Evolutionary conservation across 2,113 vertebrate species (phyloP).

Genomic region (Ptilonorhynchus violaceus): DNA sequence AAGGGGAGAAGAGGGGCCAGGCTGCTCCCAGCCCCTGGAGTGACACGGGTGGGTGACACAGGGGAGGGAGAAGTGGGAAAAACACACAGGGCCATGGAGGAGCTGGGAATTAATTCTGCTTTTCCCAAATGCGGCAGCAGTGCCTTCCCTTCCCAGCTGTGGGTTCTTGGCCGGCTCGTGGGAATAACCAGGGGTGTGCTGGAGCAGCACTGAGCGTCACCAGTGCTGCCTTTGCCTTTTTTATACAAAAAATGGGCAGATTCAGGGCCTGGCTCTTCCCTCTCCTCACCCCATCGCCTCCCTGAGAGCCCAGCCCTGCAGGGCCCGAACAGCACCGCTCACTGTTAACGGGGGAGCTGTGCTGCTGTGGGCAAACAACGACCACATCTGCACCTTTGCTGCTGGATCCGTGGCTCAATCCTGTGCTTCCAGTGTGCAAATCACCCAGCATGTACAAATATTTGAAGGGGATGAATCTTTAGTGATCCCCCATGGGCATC

Average conservation of each 20-base stretch:
- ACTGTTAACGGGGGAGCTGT: not conserved
- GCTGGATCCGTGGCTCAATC: not conserved
- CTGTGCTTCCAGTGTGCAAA: not conserved
- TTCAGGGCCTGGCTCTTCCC: not conserved
- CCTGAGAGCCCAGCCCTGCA: not conserved
- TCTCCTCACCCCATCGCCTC: not conserved
- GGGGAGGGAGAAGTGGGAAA: not conserved
- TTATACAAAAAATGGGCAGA: not conserved
- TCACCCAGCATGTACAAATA: not conserved
- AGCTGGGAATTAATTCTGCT: not conserved
- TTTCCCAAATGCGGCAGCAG: not conserved
- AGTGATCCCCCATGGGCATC: not conserved
- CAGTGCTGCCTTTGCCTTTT: not conserved
- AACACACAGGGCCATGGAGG: not conserved
- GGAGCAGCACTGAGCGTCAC: not conserved
- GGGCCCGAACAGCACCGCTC: not conserved
- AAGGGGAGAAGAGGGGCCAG: not conserved
- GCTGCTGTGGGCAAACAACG: not conserved
- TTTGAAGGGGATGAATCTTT: not conserved
- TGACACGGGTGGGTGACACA: not conserved
- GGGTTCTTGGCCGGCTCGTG: not conserved
- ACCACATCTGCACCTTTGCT: not conserved
- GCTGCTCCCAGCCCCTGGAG: not conserved
- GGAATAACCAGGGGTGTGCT: not conserved
- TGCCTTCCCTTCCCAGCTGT: not conserved